Conservation (phyloP, 2,888 invertebrate genomes). For the Drosophila cognata region DNA sequence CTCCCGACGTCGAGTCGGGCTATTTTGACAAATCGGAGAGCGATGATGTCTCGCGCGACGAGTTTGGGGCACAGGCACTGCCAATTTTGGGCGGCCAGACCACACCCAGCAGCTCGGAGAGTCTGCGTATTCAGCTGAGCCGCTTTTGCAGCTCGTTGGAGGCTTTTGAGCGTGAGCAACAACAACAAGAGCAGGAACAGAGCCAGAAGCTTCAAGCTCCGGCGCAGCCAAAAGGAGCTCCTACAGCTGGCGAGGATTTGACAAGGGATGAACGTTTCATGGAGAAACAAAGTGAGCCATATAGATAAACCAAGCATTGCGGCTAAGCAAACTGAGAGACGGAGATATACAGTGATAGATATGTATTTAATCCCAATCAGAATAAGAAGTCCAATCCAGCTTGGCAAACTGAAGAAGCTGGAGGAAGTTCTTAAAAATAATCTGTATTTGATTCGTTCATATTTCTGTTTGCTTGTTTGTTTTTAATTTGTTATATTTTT, state of each 20-base stretch:
- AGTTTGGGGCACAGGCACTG: constrained; percentile 58
- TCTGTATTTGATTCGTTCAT: background rate
- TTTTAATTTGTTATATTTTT: background rate
- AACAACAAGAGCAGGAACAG: constrained; percentile 8
- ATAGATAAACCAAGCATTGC: constrained; percentile 7
- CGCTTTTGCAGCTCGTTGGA: constrained; percentile 75
- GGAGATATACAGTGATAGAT: background rate
- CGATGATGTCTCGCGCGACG: constrained; percentile 79
- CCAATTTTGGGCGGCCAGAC: constrained; percentile 5
- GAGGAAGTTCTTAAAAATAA: background rate
- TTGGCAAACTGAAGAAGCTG: background rate
- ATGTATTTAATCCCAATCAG: background rate
- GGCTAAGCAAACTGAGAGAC: background rate
- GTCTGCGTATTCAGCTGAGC: constrained; percentile 73
- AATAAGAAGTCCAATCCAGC: background rate
- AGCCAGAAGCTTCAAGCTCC: background rate
- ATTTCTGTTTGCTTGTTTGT: background rate
- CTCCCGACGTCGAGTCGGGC: constrained; percentile 80
- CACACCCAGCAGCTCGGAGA: constrained; percentile 64
- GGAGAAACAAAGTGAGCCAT: constrained; percentile 54
- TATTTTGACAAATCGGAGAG: constrained; percentile 82
- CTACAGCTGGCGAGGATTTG: constrained; percentile 2
- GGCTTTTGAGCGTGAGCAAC: constrained; percentile 54
- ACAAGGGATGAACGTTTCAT: constrained; percentile 18
- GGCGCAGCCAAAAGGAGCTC: background rate